Base-by-base conservation (phyloP, 2,888 invertebrate genomes). In the Synanthedon vespiformis region DNA sequence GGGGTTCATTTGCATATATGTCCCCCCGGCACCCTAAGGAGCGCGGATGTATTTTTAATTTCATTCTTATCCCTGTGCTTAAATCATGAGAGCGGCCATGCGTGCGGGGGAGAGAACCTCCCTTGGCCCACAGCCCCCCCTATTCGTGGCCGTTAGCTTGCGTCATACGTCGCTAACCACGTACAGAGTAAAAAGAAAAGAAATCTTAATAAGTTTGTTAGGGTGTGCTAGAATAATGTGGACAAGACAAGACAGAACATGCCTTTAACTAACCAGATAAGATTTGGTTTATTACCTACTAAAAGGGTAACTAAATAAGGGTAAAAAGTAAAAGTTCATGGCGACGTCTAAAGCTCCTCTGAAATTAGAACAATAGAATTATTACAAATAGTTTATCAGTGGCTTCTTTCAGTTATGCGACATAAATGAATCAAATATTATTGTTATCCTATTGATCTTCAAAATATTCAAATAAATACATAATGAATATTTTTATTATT, bases 171-270 rank as follows among this genome's bases (percentile, higher is more conserved):
- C 86, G 86, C 83, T 87, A 85, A 86, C 86, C 86, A 80, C 86
- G 86, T 83, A 81, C 82, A 75, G 77, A 77, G 83, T 80, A 85
- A 82, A 86, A 86, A 87, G 86, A 87, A 87, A 86, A 83, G 86
- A 86, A 86, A 85, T 86, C 86, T 86, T 87, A 87, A 86, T 87
- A 87, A 87, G 86, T 86, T 87, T 85, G 86, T 87, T 85, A 87
- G 84, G 84, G 83, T 70, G 76, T 71, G 80, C 60, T 48, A 66
- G 72, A 16, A 51, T 65, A 57, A 53, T 58, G 60, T 74, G 82
- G 85, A 84, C 66, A 61, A 44, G 44, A 14, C n/a, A 16, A 16
- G 16, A 14, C 13, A 34, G 34, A 10, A 34, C 34, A 34, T 34
- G 34, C 10, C 10, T 2, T 6, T 34, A 34, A 34, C 34, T 34